These are phyloP conservation scores for Glaucidium brasilianum DNA, from an alignment of 2,113 vertebrate species.

Conservation along the genomic window DNA sequence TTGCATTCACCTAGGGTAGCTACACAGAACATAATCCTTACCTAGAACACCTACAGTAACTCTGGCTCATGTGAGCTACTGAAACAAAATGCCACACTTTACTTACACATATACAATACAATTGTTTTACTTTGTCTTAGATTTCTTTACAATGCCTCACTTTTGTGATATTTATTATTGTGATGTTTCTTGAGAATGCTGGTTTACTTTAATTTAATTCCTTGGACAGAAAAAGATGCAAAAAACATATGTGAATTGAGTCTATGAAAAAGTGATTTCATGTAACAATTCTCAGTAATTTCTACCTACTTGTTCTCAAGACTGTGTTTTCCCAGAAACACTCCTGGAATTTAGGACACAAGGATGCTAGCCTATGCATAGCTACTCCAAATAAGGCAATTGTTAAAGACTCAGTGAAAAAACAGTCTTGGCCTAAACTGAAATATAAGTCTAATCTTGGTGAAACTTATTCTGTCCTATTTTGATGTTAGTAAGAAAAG, in stretches of 20 bases:
- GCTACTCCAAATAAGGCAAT: not conserved
- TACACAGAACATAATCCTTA: not conserved
- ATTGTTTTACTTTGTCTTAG: not conserved
- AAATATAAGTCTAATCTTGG: not conserved
- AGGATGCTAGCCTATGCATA: not conserved
- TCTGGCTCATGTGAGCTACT: not conserved
- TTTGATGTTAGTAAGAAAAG: not conserved
- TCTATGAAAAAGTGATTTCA: not conserved
- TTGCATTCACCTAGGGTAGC: fast-evolving
- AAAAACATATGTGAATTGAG: not conserved
- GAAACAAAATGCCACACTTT: not conserved
- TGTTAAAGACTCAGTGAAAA: not conserved
- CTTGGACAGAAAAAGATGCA: not conserved
- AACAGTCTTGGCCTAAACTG: not conserved
- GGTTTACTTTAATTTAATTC: not conserved
- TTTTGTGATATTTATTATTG: not conserved
- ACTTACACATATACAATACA: fast-evolving
- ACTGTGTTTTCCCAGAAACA: not conserved
- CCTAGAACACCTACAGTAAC: not conserved
- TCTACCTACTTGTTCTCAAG: not conserved
- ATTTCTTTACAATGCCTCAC: not conserved
- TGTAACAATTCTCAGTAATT: not conserved
- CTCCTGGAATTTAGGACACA: not conserved
- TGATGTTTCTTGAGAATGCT: not conserved
- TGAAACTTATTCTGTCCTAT: not conserved